These are phyloP conservation scores for Todiramphus saurophagus DNA, from an alignment of 2,113 vertebrate species.

Conservation along the genomic window DNA sequence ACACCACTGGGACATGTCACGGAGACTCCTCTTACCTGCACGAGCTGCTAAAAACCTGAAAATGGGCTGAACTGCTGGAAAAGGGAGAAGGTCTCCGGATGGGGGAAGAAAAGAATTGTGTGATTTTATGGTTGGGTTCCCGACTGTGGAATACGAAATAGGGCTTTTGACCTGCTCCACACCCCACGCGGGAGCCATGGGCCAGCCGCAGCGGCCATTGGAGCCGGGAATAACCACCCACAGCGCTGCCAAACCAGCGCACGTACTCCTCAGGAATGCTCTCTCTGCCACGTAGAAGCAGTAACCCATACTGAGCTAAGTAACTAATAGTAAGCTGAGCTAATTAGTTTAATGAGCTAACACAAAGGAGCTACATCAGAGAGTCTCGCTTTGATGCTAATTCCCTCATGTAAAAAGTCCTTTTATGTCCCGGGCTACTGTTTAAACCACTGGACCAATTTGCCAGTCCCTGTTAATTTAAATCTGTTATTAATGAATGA, in stretches of 20 bases:
- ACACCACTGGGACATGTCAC: no score
- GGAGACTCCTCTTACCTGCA: background rate
- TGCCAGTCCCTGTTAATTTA: conserved; percentile 1
- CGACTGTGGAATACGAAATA: background rate
- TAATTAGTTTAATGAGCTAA: conserved; percentile 52
- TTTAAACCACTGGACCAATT: conserved; percentile 24
- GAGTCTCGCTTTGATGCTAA: conserved; percentile 38
- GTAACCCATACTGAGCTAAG: background rate
- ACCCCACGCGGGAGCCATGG: background rate
- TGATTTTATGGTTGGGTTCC: background rate
- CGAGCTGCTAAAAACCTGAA: rapidly evolving
- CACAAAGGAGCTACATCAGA: conserved; percentile 11
- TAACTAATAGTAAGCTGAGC: conserved; percentile 4
- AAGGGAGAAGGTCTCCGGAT: background rate
- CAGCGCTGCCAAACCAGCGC: background rate
- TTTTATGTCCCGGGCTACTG: conserved; percentile 37
- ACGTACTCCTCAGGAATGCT: background rate
- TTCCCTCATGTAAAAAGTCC: conserved; percentile 17
- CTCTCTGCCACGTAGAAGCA: background rate
- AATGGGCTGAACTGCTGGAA: background rate
- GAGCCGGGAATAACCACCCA: background rate
- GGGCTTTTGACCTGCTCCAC: background rate
- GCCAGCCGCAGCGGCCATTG: background rate
- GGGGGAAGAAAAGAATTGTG: background rate
- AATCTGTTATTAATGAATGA: conserved; percentile 2